Percentiles rank a stretch among this genome's conserved stretches.
Conservation (phyloP, 2,888 invertebrate genomes). For the Tubulanus polymorphus region DNA sequence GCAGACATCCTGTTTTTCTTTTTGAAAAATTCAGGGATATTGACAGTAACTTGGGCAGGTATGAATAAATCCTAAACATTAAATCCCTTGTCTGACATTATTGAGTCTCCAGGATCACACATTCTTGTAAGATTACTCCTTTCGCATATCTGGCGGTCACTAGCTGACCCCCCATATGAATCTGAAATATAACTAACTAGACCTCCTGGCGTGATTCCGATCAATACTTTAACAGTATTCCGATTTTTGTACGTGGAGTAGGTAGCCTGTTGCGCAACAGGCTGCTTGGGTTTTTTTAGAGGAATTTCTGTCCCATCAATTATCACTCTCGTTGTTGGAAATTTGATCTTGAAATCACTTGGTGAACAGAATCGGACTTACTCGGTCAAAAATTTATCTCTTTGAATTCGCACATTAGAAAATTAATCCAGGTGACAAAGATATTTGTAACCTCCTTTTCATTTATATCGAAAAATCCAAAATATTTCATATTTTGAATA, state of each 20-base stretch:
- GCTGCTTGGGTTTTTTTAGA: slow-evolving; percentile 21
- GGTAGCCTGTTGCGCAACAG: slow-evolving; percentile 19
- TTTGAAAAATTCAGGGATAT: too few relatives aligned
- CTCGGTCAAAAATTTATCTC: slow-evolving; percentile 21
- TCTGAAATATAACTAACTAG: slow-evolving; percentile 16
- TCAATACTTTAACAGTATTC: slow-evolving; percentile 23
- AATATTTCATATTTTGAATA: slow-evolving; percentile 21
- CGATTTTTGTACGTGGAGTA: slow-evolving; percentile 25
- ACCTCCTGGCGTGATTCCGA: slow-evolving; percentile 19
- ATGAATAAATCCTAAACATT: too few relatives aligned
- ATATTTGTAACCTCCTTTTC: slow-evolving; percentile 2
- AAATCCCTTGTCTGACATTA: too few relatives aligned
- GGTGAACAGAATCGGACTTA: slow-evolving; percentile 17
- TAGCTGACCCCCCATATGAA: slow-evolving; percentile 21
- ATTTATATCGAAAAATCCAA: slow-evolving; percentile 1
- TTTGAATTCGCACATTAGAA: slow-evolving; percentile 13
- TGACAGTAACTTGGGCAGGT: too few relatives aligned
- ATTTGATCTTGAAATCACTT: slow-evolving; percentile 18
- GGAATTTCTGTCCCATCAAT: slow-evolving; percentile 26
- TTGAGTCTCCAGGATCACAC: too few relatives aligned
- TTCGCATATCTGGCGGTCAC: slow-evolving; percentile 23
- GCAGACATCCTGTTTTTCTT: too few relatives aligned
- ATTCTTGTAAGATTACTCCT: too few relatives aligned
- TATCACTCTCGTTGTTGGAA: slow-evolving; percentile 22
- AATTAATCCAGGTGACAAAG: slow-evolving; percentile 7